A percentile compares a stretch with the other conserved stretches of the same genome.
These are phyloP conservation scores for Anarsia innoxiella DNA, from an alignment of 2,888 invertebrate species.

Conservation along the genomic window DNA sequence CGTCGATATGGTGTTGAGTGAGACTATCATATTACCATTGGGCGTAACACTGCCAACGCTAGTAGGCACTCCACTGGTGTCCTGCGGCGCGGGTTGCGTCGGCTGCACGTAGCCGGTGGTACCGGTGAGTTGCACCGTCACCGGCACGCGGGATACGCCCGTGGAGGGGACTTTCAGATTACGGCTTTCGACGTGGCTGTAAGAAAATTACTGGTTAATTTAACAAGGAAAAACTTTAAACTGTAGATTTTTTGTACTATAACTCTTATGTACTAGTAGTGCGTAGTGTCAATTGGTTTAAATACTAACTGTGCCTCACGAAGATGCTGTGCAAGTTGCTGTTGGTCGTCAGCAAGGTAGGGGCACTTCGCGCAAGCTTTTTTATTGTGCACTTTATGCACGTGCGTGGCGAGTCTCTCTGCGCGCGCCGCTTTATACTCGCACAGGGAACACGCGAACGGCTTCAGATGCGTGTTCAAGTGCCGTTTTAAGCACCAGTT, in stretches of 20 bases:
- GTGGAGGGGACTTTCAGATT: slow-evolving; percentile 71
- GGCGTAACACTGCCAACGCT: slow-evolving; percentile 10
- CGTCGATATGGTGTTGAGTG: no score
- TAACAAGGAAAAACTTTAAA: no score
- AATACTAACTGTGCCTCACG: slow-evolving; percentile 84
- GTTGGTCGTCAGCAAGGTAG: slow-evolving; percentile 89
- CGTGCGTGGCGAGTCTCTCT: slow-evolving; percentile 91
- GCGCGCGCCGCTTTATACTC: slow-evolving; percentile 95
- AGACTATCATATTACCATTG: no score
- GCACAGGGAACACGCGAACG: slow-evolving; percentile 91
- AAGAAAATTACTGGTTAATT: slow-evolving; percentile 1
- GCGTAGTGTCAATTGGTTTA: no score
- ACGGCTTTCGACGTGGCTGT: slow-evolving; percentile 78
- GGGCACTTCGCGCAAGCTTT: slow-evolving; percentile 92
- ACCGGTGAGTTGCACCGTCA: slow-evolving; percentile 29
- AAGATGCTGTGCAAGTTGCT: slow-evolving; percentile 85
- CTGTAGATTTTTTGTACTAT: no score
- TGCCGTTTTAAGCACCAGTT: slow-evolving; percentile 96
- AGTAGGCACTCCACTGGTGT: slow-evolving; percentile 1
- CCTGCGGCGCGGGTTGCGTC: slow-evolving; percentile 15
- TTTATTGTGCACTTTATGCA: slow-evolving; percentile 93
- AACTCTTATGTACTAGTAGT: no score
- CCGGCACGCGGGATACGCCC: slow-evolving; percentile 48
- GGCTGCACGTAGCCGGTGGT: slow-evolving; percentile 19
- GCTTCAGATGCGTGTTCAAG: slow-evolving; percentile 93